These are phyloP conservation scores for Cheilosia vulpina DNA, from an alignment of 2,888 invertebrate species.

Conservation along the genomic window DNA sequence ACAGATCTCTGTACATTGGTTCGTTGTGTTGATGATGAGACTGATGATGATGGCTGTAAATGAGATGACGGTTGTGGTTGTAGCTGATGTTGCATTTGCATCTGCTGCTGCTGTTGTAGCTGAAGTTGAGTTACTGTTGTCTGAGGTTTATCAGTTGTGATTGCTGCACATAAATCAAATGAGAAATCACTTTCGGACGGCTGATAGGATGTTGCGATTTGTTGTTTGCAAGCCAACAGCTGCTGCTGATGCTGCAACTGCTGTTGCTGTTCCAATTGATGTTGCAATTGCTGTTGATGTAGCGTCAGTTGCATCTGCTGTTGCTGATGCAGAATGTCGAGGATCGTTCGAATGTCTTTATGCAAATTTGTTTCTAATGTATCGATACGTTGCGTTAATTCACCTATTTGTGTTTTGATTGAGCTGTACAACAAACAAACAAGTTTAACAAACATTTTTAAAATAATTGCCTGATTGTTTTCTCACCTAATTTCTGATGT, in stretches of 20 bases:
- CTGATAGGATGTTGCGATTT: constrained; percentile 78
- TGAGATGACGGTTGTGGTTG: constrained; percentile 62
- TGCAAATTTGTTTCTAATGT: constrained; percentile 78
- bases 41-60: constrained; percentile 65
- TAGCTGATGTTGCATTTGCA: constrained; percentile 57
- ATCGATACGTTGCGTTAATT: constrained; percentile 78
- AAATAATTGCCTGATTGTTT: not conserved
- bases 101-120: constrained; percentile 69
- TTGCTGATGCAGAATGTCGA: constrained; percentile 79
- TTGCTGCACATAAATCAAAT: constrained; percentile 77
- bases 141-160: constrained; percentile 73
- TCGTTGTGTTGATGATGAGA: constrained; percentile 75
- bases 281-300: constrained; percentile 77
- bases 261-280: constrained; percentile 77
- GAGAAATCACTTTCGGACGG: constrained; percentile 80
- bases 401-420: constrained; percentile 78
- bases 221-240: constrained; percentile 76
- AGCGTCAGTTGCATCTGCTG: constrained; percentile 78
- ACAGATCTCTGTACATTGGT: constrained; percentile 79
- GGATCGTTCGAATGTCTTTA: constrained; percentile 78
- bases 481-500: constrained; percentile 75
- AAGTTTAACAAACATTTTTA: not conserved
- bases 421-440: constrained; percentile 68
- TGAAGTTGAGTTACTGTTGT: constrained; percentile 67
- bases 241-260: constrained; percentile 76